phyloP scores from a whole-genome alignment of 1,140 invertebrate species.

The Helicoverpa armigera region DNA sequence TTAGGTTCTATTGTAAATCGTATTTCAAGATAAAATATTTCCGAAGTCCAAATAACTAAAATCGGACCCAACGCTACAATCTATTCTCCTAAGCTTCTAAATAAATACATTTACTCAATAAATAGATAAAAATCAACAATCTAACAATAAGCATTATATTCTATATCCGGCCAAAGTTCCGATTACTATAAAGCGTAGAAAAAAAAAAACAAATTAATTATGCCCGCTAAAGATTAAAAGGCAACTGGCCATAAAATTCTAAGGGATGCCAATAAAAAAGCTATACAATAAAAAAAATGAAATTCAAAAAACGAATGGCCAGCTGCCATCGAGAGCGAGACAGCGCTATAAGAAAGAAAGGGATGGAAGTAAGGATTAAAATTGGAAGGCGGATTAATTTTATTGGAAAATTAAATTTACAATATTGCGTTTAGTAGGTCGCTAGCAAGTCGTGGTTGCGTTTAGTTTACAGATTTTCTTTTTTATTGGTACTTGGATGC shows the following conservation, averaged over 20 bases:
- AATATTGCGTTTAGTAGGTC: constrained; percentile 74
- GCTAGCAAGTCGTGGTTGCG: constrained; percentile 61
- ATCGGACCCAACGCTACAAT: neutral
- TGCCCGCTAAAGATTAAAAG: constrained; percentile 73
- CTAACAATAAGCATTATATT: constrained; percentile 30
- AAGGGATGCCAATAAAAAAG: constrained; percentile 75
- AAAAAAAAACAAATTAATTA: constrained; percentile 75
- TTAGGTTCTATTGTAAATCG: no score
- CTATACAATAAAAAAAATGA: constrained; percentile 72
- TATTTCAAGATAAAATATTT: no score
- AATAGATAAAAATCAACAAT: constrained; percentile 38
- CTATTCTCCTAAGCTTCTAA: neutral
- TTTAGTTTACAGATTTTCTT: constrained; percentile 72
- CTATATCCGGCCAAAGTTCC: constrained; percentile 55
- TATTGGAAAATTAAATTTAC: constrained; percentile 76
- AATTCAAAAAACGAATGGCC: constrained; percentile 77
- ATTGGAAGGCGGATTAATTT: constrained; percentile 76
- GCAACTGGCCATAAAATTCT: constrained; percentile 73
- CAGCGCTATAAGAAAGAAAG: constrained; percentile 59
- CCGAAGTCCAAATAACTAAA: no score
- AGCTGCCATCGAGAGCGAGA: constrained; percentile 75
- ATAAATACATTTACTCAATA: constrained; percentile 41
- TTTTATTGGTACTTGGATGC: no score
- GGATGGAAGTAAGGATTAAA: constrained; percentile 72
- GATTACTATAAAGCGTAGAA: constrained; percentile 40